A percentile compares a stretch with the other conserved stretches of the same genome.
phyloP scores from a whole-genome alignment of 2,797 vertebrate species.

The Brotula barbata region DNA sequence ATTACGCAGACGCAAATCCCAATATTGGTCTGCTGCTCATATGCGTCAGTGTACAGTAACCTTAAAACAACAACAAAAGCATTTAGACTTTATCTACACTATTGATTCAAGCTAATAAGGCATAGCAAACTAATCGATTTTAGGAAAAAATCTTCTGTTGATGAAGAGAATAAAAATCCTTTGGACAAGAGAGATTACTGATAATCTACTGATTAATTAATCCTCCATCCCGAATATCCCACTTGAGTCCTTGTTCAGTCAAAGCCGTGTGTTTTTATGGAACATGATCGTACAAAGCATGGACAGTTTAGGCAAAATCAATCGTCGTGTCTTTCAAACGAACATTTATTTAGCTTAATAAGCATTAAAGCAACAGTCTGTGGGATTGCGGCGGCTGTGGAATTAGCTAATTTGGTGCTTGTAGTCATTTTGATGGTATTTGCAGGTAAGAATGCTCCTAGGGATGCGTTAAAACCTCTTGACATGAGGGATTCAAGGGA shows the following conservation, averaged over 20 bases:
- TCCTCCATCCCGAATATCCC: neutral
- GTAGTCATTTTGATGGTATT: constrained; percentile 2
- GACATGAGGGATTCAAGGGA: constrained; percentile 14
- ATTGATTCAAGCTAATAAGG: neutral
- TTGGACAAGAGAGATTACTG: no score
- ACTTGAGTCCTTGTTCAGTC: neutral
- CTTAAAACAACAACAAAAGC: no score
- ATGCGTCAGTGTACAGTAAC: no score
- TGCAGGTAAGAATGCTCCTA: neutral
- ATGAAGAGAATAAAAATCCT: no score
- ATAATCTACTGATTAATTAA: neutral
- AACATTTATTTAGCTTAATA: no score
- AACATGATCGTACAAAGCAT: neutral
- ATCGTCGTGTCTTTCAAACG: no score
- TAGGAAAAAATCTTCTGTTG: no score
- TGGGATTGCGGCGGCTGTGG: no score
- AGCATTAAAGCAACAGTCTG: no score
- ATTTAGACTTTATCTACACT: neutral
- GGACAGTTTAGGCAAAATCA: no score
- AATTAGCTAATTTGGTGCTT: neutral
- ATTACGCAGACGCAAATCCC: neutral
- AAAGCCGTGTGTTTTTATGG: neutral
- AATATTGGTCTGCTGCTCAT: no score
- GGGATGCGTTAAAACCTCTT: neutral
- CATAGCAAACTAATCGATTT: neutral